Evolutionary conservation across 2,888 invertebrate species (phyloP), one percentile per base, ranked within the genome.

Genomic region (Drosophila buzzatii): DNA sequence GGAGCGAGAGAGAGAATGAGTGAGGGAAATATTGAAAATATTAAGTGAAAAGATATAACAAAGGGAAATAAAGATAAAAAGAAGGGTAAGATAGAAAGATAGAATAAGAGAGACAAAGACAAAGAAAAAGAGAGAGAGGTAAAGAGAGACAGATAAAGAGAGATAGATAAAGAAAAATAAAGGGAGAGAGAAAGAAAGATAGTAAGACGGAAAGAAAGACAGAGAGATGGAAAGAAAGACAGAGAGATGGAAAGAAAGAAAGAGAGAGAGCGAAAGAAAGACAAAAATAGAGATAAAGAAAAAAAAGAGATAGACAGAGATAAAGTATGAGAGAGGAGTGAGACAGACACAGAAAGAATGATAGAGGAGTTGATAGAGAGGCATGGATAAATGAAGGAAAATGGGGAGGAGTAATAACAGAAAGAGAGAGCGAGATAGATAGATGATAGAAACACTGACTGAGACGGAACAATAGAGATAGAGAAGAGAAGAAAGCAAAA

Each of bases 101-200:
- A 16, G 8, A 16, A 7, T 16, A 14, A 27, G 8, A 27, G 12
- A n/a, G 8, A 27, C 1, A 7, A 0, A 18, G 12, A 12, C n/a
- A n/a, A n/a, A n/a, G n/a, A n/a, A n/a, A n/a, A 2, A 5, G 6
- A 20, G 14, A 23, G 12, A 45, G 7, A 14, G 23, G 14, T n/a
- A n/a, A n/a, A n/a, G n/a, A n/a, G 0, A 18, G n/a, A 41, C 0
- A 41, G 8, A 41, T 0, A 18, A 1, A 42, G 3, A 18, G 9
- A 7, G 7, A 7, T 0, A 42, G 3, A 18, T 2, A 7, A 6
- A 7, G 2, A n/a, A n/a, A n/a, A n/a, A n/a, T n/a, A n/a, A n/a
- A n/a, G n/a, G n/a, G n/a, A 14, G 14, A 45, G 3, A 7, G 12
- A 27, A 3, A 45, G 7, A 23, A 0, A 45, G 3, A 16, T 0